A percentile compares a stretch with the other conserved stretches of the same genome.
Evolutionary conservation across 2,888 invertebrate genomes (phyloP).

Genomic region (Xestobium rufovillosum): DNA sequence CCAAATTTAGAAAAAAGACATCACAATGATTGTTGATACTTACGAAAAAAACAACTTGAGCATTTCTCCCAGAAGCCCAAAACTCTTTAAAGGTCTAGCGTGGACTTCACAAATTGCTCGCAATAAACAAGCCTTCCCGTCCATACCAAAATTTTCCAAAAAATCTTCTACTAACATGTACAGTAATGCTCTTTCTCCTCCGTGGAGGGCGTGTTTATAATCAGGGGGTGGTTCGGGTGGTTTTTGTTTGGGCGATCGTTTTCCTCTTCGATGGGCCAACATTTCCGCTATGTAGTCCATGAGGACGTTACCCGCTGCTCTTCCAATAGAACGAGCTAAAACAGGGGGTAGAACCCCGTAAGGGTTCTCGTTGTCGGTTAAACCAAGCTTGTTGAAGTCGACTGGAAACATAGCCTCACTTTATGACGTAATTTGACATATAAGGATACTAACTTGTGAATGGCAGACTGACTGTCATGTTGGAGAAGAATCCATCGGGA

Average conservation of each 20-base stretch:
- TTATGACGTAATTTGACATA: background rate
- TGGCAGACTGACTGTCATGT: conserved; percentile 75
- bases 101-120: conserved; percentile 83
- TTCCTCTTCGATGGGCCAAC: conserved; percentile 55
- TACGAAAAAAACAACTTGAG: conserved; percentile 77
- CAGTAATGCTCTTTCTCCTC: conserved; percentile 74
- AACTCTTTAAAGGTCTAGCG: conserved; percentile 67
- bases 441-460: conserved; percentile 64
- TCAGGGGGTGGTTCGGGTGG: conserved; percentile 42
- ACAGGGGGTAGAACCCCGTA: conserved; percentile 72
- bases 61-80: conserved; percentile 76
- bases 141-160: conserved; percentile 69
- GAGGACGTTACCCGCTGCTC: conserved; percentile 60
- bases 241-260: conserved; percentile 33
- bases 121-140: conserved; percentile 74
- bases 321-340: conserved; percentile 68
- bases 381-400: conserved; percentile 75
- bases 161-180: conserved; percentile 75
- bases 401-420: too few species aligned
- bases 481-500: conserved; percentile 77
- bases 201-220: conserved; percentile 56
- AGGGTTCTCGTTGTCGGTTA: conserved; percentile 85
- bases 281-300: conserved; percentile 69
- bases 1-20: background rate
- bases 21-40: conserved; percentile 41